phyloP scores from a whole-genome alignment of 2,113 vertebrate genomes.

The Vanacampus margaritifer region DNA sequence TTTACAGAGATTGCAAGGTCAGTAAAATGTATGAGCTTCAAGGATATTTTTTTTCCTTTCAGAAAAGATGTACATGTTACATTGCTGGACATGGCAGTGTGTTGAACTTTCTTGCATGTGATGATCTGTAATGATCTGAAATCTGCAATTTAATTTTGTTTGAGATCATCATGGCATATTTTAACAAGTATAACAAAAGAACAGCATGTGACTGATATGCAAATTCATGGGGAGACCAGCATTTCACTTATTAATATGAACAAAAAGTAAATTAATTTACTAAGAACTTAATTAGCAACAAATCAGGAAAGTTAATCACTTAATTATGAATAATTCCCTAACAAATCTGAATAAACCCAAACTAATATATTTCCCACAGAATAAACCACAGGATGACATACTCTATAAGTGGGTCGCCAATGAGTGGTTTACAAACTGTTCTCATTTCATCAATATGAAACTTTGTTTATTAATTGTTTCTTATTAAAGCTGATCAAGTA shows the following conservation, averaged over 20 bases:
- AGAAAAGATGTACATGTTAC: too few relatives aligned
- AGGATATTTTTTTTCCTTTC: background rate
- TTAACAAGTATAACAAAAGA: too few relatives aligned
- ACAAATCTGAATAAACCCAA: background rate
- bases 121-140: too few relatives aligned
- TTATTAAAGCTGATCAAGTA: background rate
- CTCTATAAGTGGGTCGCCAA: too few relatives aligned
- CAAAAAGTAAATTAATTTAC: too few relatives aligned
- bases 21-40: background rate
- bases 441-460: background rate
- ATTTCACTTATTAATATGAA: too few relatives aligned
- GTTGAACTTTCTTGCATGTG: background rate
- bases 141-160: too few relatives aligned
- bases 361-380: background rate
- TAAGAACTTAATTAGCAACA: background rate
- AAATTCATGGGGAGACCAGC: too few relatives aligned
- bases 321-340: background rate
- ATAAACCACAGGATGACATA: too few relatives aligned
- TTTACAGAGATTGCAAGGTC: conserved; percentile 3
- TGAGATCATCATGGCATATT: background rate
- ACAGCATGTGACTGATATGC: too few relatives aligned
- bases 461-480: background rate
- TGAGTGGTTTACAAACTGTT: too few relatives aligned
- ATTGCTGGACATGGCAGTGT: too few relatives aligned
- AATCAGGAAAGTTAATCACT: background rate